Evolutionary conservation across 2,113 vertebrate genomes (phyloP).

Genomic region (Todiramphus chloris): DNA sequence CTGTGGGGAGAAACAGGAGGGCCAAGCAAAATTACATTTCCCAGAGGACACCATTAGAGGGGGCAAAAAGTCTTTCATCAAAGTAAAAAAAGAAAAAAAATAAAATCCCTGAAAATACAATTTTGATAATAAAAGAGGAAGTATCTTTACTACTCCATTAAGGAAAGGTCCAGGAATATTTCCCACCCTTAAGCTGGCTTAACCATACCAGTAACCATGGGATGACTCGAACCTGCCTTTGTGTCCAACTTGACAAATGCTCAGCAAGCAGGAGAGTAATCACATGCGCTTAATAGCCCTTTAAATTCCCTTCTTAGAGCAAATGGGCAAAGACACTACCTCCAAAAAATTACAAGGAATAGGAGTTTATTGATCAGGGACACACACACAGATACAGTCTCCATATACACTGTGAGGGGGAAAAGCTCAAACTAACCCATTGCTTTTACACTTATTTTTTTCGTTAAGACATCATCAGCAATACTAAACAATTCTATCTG

Average conservation of each 20-base stretch:
- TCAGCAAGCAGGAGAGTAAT: not conserved
- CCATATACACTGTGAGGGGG: not conserved
- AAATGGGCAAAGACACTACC: not conserved
- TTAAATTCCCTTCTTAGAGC: not conserved
- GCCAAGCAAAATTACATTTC: conserved; percentile 38
- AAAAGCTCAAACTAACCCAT: not conserved
- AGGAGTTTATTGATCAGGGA: not conserved
- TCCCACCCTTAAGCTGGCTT: not conserved
- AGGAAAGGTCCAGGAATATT: not conserved
- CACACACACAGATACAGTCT: not conserved
- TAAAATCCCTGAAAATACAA: not conserved
- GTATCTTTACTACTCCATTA: not conserved
- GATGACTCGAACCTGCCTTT: not conserved
- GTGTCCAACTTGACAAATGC: not conserved
- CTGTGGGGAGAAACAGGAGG: not conserved
- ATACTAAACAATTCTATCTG: not conserved
- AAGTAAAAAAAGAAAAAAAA: not conserved
- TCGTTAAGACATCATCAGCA: not conserved
- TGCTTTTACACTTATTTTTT: not conserved
- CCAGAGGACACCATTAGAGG: conserved; percentile 59
- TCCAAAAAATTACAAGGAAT: not conserved
- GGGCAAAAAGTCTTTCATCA: conserved; percentile 43
- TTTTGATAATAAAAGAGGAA: not conserved
- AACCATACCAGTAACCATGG: not conserved
- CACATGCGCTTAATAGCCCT: not conserved